Base-by-base conservation (phyloP, 2,113 vertebrate genomes). In the Dendropsophus ebraccatus region DNA sequence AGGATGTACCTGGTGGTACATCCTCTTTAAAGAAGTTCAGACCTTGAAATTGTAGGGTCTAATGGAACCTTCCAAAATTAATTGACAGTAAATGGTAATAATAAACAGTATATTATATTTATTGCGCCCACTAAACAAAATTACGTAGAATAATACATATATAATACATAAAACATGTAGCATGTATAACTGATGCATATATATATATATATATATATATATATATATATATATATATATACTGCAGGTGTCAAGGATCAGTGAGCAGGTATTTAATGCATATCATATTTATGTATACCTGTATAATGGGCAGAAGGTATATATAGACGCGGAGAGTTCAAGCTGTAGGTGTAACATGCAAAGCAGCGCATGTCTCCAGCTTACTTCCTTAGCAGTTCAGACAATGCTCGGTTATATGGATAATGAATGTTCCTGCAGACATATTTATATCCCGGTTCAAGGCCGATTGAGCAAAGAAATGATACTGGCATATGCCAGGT, bases 401-500 rank as follows among this genome's bases (percentile, higher is more conserved):
- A 74, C 85, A 73, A 50, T 81, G 77, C 85, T 74, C 67, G 32
- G 52, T 73, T 87, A 60, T 65, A 73, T 81, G 67, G 85, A 87
- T 87, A 87, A 87, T 87, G 85, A 87, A 87, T 87, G 85, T 60
- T 81, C 77, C 54, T 81, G 77, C 85, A 87, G 85, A 80, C 78
- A 81, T 87, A 87, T 87, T 87, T 87, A 87, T 81, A 87, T 81
- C 85, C 69, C 49, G 85, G 67, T 81, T 87, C 78, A 87, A 81
- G 85, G 85, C 67, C 69, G 85, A 81, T 72, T 62, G 85, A 81
- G 78, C 85, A 87, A 54, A 87, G 85, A 87, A 87, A 81, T 87
- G 85, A 87, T 87, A 87, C 67, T 87, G 85, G 85, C 85, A 87
- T 87, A 87, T 87, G 85, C 85, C 85, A 87, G 77, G 77, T 81